phyloP scores from a whole-genome alignment of 2,113 vertebrate genomes.

The Pitta sordida region DNA sequence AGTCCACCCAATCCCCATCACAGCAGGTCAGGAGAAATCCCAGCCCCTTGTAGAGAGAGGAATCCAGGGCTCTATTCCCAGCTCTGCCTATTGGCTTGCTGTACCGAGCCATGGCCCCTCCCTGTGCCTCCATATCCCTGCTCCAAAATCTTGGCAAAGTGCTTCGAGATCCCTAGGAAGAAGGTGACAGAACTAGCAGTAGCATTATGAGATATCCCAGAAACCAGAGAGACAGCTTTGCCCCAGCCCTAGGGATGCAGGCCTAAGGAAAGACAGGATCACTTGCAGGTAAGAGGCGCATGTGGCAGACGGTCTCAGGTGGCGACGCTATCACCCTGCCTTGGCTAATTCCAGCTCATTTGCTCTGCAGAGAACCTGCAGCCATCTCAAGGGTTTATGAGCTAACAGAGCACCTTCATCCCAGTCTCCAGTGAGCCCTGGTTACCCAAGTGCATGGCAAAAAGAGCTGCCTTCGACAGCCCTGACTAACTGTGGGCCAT shows the following conservation, averaged over 20 bases:
- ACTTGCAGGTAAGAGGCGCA: background rate
- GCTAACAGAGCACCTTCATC: background rate
- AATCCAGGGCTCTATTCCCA: constrained; percentile 17
- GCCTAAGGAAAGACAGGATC: background rate
- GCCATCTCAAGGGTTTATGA: background rate
- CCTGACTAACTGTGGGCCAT: background rate
- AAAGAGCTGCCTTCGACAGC: background rate
- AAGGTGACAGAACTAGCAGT: constrained; percentile 2
- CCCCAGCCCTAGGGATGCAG: background rate
- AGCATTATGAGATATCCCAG: background rate
- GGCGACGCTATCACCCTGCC: background rate
- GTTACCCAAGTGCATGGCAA: background rate
- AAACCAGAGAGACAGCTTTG: constrained; percentile 21
- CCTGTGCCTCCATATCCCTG: constrained; percentile 33
- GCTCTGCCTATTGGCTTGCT: constrained; percentile 56
- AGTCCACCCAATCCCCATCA: constrained; percentile 1
- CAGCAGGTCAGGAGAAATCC: constrained; percentile 30
- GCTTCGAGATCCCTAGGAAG: constrained; percentile 52
- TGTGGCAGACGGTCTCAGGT: background rate
- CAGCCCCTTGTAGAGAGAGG: background rate
- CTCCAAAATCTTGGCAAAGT: constrained; percentile 43
- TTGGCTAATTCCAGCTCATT: background rate
- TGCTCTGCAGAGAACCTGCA: background rate
- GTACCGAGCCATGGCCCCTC: constrained; percentile 54
- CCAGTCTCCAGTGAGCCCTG: background rate